These are phyloP conservation scores for Lytechinus pictus DNA, from an alignment of 35 echinoderm and acorn worm species.

Conservation along the genomic window DNA sequence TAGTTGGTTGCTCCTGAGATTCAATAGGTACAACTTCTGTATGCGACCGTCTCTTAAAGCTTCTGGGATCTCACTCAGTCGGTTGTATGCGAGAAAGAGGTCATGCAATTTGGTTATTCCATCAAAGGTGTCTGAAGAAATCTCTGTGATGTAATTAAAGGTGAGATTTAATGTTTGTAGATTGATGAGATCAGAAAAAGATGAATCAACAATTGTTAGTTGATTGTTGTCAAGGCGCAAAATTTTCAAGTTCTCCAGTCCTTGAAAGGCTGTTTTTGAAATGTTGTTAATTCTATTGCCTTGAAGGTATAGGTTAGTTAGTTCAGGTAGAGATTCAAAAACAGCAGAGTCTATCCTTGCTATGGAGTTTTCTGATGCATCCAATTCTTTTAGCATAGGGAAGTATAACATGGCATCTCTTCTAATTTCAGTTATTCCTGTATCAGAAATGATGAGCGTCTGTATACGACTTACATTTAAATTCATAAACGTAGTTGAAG, in stretches of 20 bases:
- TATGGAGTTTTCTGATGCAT: conserved; percentile 59
- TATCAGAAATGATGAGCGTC: neutral
- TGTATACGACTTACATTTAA: neutral
- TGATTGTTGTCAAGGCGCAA: conserved; percentile 66
- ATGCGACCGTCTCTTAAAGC: neutral
- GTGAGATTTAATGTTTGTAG: conserved; percentile 54
- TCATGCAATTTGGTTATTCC: neutral
- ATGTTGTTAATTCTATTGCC: conserved; percentile 64
- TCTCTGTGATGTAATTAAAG: conserved; percentile 35
- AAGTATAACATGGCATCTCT: conserved; percentile 46
- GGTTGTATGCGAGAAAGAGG: conserved; percentile 38
- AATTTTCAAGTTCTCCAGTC: conserved; percentile 44
- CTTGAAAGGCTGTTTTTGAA: conserved; percentile 51
- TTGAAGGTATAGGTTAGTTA: conserved; percentile 60
- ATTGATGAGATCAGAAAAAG: neutral
- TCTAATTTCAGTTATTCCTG: neutral
- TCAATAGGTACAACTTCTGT: neutral
- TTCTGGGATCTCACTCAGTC: conserved; percentile 38
- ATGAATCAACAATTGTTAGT: neutral
- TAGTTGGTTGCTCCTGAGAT: neutral
- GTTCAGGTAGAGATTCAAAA: conserved; percentile 42
- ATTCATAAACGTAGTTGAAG: neutral
- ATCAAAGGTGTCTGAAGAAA: conserved; percentile 33
- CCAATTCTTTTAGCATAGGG: conserved; percentile 26
- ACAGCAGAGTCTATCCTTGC: neutral